Evolutionary conservation across 2,113 vertebrate genomes (phyloP).

Genomic region (Oryzias curvinotus): DNA sequence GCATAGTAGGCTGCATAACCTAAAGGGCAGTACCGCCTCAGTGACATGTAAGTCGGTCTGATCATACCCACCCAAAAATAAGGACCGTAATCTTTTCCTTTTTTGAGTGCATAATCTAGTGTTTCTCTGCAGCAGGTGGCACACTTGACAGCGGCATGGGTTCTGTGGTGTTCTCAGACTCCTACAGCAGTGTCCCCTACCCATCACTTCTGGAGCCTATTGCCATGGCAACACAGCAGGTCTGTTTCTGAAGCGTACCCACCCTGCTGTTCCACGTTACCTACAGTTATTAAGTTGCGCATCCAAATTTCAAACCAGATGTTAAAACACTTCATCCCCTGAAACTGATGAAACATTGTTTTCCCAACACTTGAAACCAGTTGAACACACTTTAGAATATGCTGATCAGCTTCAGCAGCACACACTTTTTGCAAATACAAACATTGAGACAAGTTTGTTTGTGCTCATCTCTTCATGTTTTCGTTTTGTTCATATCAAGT

Average conservation of each 20-base stretch:
- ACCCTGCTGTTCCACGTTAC: constrained; percentile 32
- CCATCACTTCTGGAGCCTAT: constrained; percentile 83
- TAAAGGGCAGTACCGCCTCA: constrained; percentile 86
- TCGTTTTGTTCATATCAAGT: constrained; percentile 40
- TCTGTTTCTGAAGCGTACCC: constrained; percentile 78
- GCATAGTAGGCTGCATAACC: constrained; percentile 77
- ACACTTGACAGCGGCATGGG: constrained; percentile 93
- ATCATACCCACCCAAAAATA: neutral
- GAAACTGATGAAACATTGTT: neutral
- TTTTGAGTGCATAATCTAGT: constrained; percentile 28
- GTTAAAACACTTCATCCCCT: neutral
- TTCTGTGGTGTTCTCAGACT: constrained; percentile 91
- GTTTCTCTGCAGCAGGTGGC: constrained; percentile 83
- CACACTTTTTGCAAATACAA: neutral
- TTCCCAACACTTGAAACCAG: neutral
- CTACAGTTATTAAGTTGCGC: constrained; percentile 36
- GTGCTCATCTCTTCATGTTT: constrained; percentile 2
- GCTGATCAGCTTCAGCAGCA: neutral
- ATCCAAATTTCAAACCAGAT: constrained; percentile 9
- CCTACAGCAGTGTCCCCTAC: constrained; percentile 89
- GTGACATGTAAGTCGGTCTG: constrained; percentile 85
- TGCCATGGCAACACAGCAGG: constrained; percentile 78
- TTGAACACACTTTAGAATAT: neutral
- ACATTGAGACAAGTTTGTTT: neutral
- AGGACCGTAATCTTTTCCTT: neutral